Conservation (phyloP, 1,140 invertebrate species). For the Cydia strobilella region DNA sequence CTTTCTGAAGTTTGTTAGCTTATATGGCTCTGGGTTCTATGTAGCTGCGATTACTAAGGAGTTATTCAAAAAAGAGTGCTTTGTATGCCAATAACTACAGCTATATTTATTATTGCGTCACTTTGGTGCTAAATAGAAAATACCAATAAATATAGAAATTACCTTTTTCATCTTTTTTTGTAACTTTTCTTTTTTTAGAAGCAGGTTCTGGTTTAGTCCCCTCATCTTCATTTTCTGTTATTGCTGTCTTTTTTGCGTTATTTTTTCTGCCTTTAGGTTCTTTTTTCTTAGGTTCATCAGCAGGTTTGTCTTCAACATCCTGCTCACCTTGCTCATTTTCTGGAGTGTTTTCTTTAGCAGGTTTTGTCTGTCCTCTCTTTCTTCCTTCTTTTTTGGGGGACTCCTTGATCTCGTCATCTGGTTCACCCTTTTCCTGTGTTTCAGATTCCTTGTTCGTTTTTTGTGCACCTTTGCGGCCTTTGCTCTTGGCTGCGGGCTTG, state of each 20-base stretch:
- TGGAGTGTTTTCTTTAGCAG: slow-evolving; percentile 51
- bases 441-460: slow-evolving; percentile 51
- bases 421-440: slow-evolving; percentile 48
- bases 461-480: slow-evolving; percentile 53
- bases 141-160: slow-evolving; percentile 49
- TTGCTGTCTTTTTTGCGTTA: slow-evolving; percentile 52
- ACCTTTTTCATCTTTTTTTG: slow-evolving; percentile 60
- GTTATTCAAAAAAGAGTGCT: no score
- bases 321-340: slow-evolving; percentile 43
- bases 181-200: slow-evolving; percentile 53
- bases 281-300: slow-evolving; percentile 53
- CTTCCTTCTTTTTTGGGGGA: slow-evolving; percentile 58
- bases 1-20: no score
- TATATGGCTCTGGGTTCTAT: no score
- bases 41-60: no score
- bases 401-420: slow-evolving; percentile 48
- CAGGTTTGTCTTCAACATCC: slow-evolving; percentile 41
- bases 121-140: background rate
- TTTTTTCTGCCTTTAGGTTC: slow-evolving; percentile 58
- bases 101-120: no score
- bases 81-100: no score
- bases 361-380: slow-evolving; percentile 57
- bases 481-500: slow-evolving; percentile 54
- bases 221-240: slow-evolving; percentile 48
- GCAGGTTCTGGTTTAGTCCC: slow-evolving; percentile 49